Evolutionary conservation across 2,113 vertebrate genomes (phyloP).

Genomic region (Synodontis membranacea): DNA sequence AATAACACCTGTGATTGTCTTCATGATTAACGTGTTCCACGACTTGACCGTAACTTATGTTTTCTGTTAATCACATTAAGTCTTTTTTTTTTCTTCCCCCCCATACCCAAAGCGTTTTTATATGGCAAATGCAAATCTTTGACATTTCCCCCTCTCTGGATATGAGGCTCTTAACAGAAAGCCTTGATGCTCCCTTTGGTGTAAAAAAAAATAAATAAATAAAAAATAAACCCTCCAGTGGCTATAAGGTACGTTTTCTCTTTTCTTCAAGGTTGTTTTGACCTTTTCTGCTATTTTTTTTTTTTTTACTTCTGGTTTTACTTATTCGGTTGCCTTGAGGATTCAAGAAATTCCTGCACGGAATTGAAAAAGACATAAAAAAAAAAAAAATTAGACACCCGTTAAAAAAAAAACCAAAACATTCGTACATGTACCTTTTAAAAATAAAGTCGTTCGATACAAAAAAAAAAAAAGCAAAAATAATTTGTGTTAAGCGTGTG

Average conservation of each 20-base stretch:
- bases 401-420: too few relatives aligned
- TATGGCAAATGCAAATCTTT: constrained; percentile 19
- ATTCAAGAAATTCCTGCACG: neutral
- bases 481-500: neutral
- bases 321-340: neutral
- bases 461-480: neutral
- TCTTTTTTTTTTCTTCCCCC: neutral
- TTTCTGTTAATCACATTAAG: neutral
- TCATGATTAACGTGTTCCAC: neutral
- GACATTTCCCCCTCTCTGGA: constrained; percentile 16
- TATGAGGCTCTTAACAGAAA: constrained; percentile 2
- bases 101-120: neutral
- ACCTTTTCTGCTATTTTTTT: constrained; percentile 18
- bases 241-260: neutral
- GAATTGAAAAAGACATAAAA: neutral
- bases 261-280: neutral
- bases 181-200: neutral
- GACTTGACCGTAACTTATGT: neutral
- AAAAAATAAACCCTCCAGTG: neutral
- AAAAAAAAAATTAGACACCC: too few relatives aligned
- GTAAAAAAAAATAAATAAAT: neutral
- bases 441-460: neutral
- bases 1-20: neutral
- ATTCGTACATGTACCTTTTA: neutral
- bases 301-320: neutral